Evolutionary conservation across 2,888 invertebrate genomes (phyloP).

Genomic region (Tholera decimalis): DNA sequence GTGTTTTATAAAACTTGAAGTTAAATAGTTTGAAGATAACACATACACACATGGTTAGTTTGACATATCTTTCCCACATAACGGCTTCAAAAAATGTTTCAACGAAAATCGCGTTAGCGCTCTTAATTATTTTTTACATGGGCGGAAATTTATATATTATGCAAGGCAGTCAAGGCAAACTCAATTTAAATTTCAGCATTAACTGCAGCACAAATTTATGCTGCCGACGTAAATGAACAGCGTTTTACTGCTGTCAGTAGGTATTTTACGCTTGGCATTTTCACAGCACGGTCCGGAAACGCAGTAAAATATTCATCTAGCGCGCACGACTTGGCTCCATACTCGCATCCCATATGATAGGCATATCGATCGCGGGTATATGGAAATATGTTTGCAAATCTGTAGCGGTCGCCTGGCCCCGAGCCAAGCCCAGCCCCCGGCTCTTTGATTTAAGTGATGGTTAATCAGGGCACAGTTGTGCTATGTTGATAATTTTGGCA

Average conservation of each 20-base stretch:
- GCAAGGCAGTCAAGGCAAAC: slow-evolving; percentile 6
- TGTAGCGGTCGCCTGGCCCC: slow-evolving; percentile 78
- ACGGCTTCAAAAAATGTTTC: slow-evolving; percentile 1
- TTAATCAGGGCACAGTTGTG: slow-evolving; percentile 69
- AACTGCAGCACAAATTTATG: slow-evolving; percentile 33
- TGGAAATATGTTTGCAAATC: slow-evolving; percentile 78
- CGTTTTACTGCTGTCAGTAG: slow-evolving; percentile 42
- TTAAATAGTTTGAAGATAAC: background rate
- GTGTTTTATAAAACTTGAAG: background rate
- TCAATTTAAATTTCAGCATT: slow-evolving; percentile 41
- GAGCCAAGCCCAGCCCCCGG: slow-evolving; percentile 72
- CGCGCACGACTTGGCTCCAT: slow-evolving; percentile 56
- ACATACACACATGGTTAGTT: no score
- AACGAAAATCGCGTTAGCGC: background rate
- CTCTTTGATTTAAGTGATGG: slow-evolving; percentile 74
- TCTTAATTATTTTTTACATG: slow-evolving; percentile 15
- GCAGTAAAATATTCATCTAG: slow-evolving; percentile 58
- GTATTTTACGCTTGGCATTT: slow-evolving; percentile 48
- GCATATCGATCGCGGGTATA: slow-evolving; percentile 68
- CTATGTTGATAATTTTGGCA: slow-evolving; percentile 59
- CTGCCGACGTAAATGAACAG: slow-evolving; percentile 46
- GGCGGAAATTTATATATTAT: slow-evolving; percentile 32
- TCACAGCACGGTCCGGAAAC: slow-evolving; percentile 50
- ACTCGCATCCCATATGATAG: slow-evolving; percentile 58
- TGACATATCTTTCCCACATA: no score